These are phyloP conservation scores for Trematomus loennbergii DNA, from an alignment of 2,113 vertebrate genomes.

Conservation along the genomic window DNA sequence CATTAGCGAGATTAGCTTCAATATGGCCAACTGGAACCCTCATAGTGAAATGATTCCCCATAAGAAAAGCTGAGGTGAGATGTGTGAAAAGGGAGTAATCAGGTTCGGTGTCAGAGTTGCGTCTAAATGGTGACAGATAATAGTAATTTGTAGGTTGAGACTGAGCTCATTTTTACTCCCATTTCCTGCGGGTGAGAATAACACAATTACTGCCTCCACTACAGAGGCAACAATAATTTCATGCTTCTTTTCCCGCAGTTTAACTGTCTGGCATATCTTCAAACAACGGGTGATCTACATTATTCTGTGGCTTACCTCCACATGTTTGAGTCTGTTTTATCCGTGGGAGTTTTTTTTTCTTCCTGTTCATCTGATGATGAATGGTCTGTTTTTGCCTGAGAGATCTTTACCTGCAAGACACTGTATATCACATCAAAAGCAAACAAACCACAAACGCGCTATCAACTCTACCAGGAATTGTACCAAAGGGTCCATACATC, in stretches of 20 bases:
- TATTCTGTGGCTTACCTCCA: conserved; percentile 20
- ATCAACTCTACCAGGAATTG: conserved; percentile 60
- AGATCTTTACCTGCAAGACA: conserved; percentile 65
- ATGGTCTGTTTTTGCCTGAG: conserved; percentile 46
- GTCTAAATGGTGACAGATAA: conserved; percentile 78
- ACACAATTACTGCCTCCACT: conserved; percentile 61
- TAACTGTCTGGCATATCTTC: conserved; percentile 34
- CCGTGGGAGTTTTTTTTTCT: conserved; percentile 12
- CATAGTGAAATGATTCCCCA: conserved; percentile 62
- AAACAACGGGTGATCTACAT: conserved; percentile 36
- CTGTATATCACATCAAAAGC: conserved; percentile 64
- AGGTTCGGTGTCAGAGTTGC: conserved; percentile 65
- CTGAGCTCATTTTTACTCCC: conserved; percentile 55
- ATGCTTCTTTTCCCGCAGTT: conserved; percentile 9
- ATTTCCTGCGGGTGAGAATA: conserved; percentile 59
- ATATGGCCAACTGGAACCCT: conserved; percentile 52
- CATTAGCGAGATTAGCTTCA: conserved; percentile 58
- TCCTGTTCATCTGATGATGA: conserved; percentile 51
- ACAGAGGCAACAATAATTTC: conserved; percentile 50
- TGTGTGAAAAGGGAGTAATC: conserved; percentile 47
- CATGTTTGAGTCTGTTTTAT: conserved; percentile 26
- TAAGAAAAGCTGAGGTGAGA: conserved; percentile 57
- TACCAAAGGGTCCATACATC: conserved; percentile 59
- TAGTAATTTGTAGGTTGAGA: conserved; percentile 69
- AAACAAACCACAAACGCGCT: conserved; percentile 63